A percentile compares a stretch with the other conserved stretches of the same genome.
These are phyloP conservation scores for Diadema setosum DNA, from an alignment of 35 echinoderm and acorn worm genomes.

Conservation along the genomic window DNA sequence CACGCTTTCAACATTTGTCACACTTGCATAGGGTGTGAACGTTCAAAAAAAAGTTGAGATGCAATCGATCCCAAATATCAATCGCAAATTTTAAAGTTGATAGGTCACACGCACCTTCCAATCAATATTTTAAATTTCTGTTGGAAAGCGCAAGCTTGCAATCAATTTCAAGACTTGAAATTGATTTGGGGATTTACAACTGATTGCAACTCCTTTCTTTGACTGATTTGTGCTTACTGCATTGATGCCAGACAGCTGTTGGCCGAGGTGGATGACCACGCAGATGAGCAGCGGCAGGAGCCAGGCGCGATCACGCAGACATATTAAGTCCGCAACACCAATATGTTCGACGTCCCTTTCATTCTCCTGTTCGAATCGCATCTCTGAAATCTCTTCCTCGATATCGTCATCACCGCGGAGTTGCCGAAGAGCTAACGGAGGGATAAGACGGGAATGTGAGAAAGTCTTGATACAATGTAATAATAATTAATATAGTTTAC, in stretches of 20 bases:
- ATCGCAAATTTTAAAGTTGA: too few relatives aligned
- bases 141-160: too few relatives aligned
- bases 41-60: too few relatives aligned
- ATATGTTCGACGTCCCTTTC: neutral
- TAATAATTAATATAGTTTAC: too few relatives aligned
- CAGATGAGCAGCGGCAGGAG: neutral
- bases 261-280: slow-evolving; percentile 43
- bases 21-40: too few relatives aligned
- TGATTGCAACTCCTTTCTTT: too few relatives aligned
- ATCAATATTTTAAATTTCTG: neutral
- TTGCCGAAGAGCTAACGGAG: neutral
- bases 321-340: neutral
- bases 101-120: too few relatives aligned
- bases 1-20: too few relatives aligned
- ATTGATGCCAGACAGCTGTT: slow-evolving; percentile 97
- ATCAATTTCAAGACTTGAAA: too few relatives aligned
- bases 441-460: neutral
- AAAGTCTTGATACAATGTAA: too few relatives aligned
- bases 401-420: neutral
- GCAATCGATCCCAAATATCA: too few relatives aligned
- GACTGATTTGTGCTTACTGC: slow-evolving; percentile 88
- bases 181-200: too few relatives aligned
- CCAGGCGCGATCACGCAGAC: neutral
- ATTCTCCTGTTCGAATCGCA: neutral
- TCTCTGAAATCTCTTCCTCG: neutral